These are phyloP conservation scores for Elaphurus davidianus DNA, from an alignment of 2,113 vertebrate species.

Conservation along the genomic window DNA sequence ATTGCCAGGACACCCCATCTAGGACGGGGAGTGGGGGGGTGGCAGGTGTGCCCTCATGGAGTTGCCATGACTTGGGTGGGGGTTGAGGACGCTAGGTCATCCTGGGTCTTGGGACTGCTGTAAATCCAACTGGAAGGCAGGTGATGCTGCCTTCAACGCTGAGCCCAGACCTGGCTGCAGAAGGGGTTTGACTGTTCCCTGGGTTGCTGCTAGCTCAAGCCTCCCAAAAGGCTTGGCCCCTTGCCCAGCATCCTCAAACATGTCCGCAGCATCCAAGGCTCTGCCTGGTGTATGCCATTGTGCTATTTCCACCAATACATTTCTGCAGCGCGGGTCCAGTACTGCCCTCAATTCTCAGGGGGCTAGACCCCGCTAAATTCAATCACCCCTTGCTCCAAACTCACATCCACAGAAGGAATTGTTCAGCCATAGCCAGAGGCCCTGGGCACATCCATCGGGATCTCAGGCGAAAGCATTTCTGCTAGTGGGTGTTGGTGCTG, in stretches of 20 bases:
- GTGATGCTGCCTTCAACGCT: fast-evolving
- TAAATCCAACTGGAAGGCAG: neutral
- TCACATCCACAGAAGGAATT: too few relatives aligned
- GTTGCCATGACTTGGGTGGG: fast-evolving
- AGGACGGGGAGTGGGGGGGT: too few relatives aligned
- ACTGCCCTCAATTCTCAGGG: neutral
- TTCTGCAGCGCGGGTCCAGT: neutral
- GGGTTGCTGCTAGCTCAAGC: neutral
- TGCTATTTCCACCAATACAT: neutral
- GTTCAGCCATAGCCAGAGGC: neutral
- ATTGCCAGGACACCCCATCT: neutral
- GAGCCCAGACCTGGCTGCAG: neutral
- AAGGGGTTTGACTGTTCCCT: neutral
- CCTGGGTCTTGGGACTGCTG: too few relatives aligned
- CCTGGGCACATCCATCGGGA: neutral
- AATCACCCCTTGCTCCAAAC: neutral
- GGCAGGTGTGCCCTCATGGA: neutral
- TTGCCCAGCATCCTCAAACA: neutral
- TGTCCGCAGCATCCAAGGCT: neutral
- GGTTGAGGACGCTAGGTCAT: neutral
- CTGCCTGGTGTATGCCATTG: neutral
- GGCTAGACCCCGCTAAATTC: neutral
- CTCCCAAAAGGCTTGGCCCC: neutral
- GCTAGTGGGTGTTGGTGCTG: neutral
- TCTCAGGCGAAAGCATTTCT: neutral